Percentiles rank a stretch among this genome's conserved stretches.
Evolutionary conservation across 1,140 invertebrate species (phyloP).

Genomic region (Hermatobates lingyangjiaoensis): DNA sequence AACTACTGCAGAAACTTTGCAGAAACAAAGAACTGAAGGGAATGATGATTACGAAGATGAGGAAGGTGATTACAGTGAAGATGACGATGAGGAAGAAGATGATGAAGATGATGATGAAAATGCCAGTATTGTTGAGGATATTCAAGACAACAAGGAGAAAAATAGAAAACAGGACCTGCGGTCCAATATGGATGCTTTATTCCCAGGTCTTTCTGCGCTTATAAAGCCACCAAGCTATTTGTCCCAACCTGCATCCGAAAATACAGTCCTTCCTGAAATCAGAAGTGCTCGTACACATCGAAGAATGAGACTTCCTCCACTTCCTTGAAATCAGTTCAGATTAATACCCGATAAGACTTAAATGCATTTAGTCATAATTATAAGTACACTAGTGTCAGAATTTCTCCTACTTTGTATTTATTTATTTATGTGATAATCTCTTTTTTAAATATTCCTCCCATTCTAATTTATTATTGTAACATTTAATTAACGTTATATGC

Average conservation of each 20-base stretch:
- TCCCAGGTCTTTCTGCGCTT: conserved; percentile 5
- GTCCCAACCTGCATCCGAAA: no score
- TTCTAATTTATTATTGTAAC: no score
- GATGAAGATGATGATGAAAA: conserved; percentile 2
- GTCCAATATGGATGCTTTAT: conserved; percentile 2
- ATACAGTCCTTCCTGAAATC: conserved; percentile 7
- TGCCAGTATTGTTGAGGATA: conserved; percentile 8
- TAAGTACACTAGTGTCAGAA: no score
- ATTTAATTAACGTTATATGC: no score
- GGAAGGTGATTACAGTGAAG: neutral
- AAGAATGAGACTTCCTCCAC: conserved; percentile 17
- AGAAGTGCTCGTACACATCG: conserved; percentile 12
- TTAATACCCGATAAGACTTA: no score
- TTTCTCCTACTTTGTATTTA: no score
- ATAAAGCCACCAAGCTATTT: conserved; percentile 2
- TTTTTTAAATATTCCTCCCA: no score
- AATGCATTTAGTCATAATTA: no score
- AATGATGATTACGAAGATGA: conserved; percentile 8
- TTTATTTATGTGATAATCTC: no score
- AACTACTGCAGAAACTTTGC: no score
- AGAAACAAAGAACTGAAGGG: no score
- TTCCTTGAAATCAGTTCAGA: no score
- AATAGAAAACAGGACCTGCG: conserved; percentile 2
- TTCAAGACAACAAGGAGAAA: conserved; percentile 7
- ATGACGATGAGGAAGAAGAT: neutral